These are phyloP conservation scores for Chrysolophus pictus DNA, from an alignment of 2,797 vertebrate species.

Conservation along the genomic window DNA sequence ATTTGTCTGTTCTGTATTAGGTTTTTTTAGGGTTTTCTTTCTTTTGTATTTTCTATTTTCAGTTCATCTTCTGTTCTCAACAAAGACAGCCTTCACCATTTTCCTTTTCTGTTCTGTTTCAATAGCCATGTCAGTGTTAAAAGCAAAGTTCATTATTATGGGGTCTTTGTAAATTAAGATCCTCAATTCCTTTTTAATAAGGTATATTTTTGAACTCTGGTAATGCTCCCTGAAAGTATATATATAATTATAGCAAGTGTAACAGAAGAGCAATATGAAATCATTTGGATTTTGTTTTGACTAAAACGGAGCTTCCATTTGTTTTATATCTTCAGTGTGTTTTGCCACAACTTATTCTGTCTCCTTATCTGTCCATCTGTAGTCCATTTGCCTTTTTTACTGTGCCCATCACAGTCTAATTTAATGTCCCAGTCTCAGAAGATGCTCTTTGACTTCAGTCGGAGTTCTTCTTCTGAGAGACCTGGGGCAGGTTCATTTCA, in stretches of 20 bases:
- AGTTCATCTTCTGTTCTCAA: neutral
- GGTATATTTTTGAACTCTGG: neutral
- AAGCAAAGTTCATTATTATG: neutral
- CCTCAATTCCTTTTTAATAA: neutral
- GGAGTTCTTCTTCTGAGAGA: neutral
- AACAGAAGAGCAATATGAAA: neutral
- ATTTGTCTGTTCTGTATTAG: neutral
- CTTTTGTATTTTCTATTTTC: neutral
- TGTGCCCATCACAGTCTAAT: neutral
- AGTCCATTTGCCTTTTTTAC: neutral
- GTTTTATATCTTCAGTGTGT: neutral
- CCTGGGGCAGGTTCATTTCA: neutral
- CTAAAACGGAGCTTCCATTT: neutral
- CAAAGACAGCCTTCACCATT: neutral
- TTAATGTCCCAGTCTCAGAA: neutral
- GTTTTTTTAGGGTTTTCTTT: neutral
- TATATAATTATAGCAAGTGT: accelerated
- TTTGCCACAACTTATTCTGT: neutral
- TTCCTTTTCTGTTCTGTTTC: neutral
- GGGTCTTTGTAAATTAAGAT: neutral
- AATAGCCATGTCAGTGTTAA: neutral
- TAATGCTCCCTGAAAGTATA: neutral
- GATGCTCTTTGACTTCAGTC: neutral
- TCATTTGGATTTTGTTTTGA: neutral
- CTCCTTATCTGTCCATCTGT: neutral